These are phyloP conservation scores for Noctua comes DNA, from an alignment of 2,888 invertebrate genomes.

Conservation along the genomic window DNA sequence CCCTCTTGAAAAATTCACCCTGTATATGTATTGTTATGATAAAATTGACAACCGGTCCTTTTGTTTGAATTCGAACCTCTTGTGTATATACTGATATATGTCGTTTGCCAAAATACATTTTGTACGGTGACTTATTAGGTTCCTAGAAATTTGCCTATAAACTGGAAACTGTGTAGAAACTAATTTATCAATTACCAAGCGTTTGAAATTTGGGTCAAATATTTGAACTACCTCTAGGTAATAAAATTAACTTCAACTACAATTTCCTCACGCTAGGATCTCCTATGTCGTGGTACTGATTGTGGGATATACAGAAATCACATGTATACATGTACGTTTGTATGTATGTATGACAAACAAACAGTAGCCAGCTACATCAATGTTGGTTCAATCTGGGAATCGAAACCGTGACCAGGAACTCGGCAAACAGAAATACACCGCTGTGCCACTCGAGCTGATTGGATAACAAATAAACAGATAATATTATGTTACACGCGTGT, in stretches of 20 bases:
- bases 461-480: slow-evolving; percentile 37
- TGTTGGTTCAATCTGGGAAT: slow-evolving; percentile 53
- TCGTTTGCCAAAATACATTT: neutral
- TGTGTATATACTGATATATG: neutral
- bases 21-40: neutral
- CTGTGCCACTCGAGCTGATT: slow-evolving; percentile 47
- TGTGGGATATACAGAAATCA: slow-evolving; percentile 9
- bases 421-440: slow-evolving; percentile 45
- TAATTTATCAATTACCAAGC: slow-evolving; percentile 21
- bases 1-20: no score
- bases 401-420: slow-evolving; percentile 46
- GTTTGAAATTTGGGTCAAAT: slow-evolving; percentile 13
- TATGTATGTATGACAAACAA: slow-evolving; percentile 34
- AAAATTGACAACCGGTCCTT: neutral
- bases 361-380: slow-evolving; percentile 44
- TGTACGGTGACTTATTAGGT: neutral
- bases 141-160: slow-evolving; percentile 6
- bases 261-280: neutral
- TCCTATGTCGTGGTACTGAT: neutral
- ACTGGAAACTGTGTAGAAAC: neutral
- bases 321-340: neutral
- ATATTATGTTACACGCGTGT: slow-evolving; percentile 15
- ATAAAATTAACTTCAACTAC: neutral
- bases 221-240: neutral
- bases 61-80: neutral